A percentile compares a stretch with the other conserved stretches of the same genome.
Conservation (phyloP, 2,113 vertebrate genomes). For the Podarcis raffonei region DNA sequence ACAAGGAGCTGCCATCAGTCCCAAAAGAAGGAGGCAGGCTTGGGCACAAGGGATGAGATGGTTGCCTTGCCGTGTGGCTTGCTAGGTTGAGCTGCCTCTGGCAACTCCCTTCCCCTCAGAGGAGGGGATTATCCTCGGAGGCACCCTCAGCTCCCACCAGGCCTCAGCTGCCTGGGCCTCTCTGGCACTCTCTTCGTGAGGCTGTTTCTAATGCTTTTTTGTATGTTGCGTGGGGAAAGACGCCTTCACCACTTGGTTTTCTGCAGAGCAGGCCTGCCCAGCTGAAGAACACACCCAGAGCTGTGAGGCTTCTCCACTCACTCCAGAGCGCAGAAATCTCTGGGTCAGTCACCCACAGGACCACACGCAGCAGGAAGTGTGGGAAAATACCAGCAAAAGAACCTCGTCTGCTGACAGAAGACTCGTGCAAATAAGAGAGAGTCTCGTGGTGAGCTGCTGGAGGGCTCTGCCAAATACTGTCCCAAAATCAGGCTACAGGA, state of each 20-base stretch:
- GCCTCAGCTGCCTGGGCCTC: background rate
- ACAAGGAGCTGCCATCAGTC: background rate
- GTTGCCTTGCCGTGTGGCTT: conserved; percentile 20
- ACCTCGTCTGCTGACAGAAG: conserved; percentile 22
- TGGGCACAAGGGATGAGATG: conserved; percentile 21
- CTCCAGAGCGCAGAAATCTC: conserved; percentile 16
- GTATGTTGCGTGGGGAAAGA: too few relatives aligned
- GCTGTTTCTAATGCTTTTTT: conserved; percentile 31
- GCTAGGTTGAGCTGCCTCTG: conserved; percentile 9
- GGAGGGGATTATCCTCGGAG: background rate
- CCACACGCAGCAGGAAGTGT: conserved; percentile 61
- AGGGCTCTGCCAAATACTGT: too few relatives aligned
- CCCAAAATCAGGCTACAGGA: too few relatives aligned
- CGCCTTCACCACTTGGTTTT: background rate
- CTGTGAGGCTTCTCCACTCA: conserved; percentile 25
- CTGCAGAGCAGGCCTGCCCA: background rate
- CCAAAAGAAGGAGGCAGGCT: conserved; percentile 27
- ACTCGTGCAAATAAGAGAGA: background rate
- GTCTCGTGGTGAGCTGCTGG: too few relatives aligned
- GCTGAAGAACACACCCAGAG: conserved; percentile 32
- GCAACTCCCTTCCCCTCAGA: background rate
- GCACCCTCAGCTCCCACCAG: background rate
- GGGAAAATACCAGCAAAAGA: conserved; percentile 55
- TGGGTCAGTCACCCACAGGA: conserved; percentile 53
- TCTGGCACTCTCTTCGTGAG: conserved; percentile 15